A percentile compares a stretch with the other conserved stretches of the same genome.
These are phyloP conservation scores for Bergia puertoricense DNA, from an alignment of 92 coral and sea anemone genomes.

Conservation along the genomic window DNA sequence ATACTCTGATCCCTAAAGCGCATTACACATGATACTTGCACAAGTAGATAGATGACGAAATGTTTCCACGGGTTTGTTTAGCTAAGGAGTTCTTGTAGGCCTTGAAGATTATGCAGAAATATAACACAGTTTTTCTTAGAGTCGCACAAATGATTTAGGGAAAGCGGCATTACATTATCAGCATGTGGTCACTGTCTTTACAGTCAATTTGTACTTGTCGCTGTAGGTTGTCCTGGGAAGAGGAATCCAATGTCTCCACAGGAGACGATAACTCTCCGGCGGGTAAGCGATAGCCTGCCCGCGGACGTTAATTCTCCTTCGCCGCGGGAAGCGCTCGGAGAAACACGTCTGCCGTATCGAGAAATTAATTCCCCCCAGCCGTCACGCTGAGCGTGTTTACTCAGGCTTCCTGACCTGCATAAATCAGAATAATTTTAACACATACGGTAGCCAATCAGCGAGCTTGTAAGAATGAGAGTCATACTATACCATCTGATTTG, in stretches of 20 bases:
- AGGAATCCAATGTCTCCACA: constrained; percentile 95
- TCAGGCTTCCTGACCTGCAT: no score
- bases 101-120: background rate
- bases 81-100: background rate
- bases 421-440: no score
- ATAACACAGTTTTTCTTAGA: background rate
- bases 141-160: background rate
- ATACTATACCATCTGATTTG: no score
- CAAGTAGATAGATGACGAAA: background rate
- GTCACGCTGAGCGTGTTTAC: no score
- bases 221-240: constrained; percentile 95
- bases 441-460: no score
- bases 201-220: background rate
- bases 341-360: no score
- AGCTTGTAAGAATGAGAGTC: no score
- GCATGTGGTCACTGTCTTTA: background rate
- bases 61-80: background rate
- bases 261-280: constrained; percentile 95
- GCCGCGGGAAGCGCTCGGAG: no score
- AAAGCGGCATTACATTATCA: background rate
- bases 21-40: background rate
- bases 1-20: background rate
- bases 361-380: no score
- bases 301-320: no score
- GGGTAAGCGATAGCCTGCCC: constrained; percentile 51